Percentiles rank a stretch among this genome's conserved stretches.
phyloP scores from a whole-genome alignment of 2,113 vertebrate genomes.

The Diadophis punctatus region DNA sequence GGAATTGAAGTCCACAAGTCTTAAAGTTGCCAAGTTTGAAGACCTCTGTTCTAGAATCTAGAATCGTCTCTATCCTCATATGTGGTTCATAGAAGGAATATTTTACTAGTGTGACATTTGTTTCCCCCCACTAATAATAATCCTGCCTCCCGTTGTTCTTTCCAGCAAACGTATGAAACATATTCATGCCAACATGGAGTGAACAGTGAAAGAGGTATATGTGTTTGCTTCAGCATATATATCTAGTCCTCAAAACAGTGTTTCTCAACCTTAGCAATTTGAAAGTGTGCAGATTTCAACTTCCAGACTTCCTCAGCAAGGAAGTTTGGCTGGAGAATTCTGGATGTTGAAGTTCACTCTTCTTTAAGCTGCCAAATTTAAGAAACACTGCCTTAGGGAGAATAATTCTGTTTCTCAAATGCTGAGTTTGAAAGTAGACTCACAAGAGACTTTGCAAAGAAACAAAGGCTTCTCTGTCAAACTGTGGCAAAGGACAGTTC shows the following conservation, averaged over 20 bases:
- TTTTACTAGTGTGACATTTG: not conserved
- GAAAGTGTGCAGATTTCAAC: not conserved
- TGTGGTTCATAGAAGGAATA: not conserved
- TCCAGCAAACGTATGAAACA: not conserved
- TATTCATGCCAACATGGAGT: not conserved
- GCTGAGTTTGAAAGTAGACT: not conserved
- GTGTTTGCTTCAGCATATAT: not conserved
- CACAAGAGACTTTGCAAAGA: not conserved
- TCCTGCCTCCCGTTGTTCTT: not conserved
- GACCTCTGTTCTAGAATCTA: not conserved
- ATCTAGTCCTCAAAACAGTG: not conserved
- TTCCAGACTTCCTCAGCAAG: not conserved
- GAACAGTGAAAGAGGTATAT: not conserved
- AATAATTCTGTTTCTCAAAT: not conserved
- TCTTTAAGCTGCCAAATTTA: not conserved
- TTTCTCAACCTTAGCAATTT: not conserved
- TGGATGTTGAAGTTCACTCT: not conserved
- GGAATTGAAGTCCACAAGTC: too few species aligned
- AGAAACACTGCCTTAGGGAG: not conserved
- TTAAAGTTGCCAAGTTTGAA: too few species aligned
- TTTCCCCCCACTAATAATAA: not conserved
- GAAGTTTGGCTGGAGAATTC: not conserved
- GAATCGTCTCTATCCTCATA: not conserved
- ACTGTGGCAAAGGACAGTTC: not conserved
- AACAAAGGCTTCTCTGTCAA: not conserved